Base-by-base conservation (phyloP, 2,113 vertebrate species). In the Pungitius pungitius region DNA sequence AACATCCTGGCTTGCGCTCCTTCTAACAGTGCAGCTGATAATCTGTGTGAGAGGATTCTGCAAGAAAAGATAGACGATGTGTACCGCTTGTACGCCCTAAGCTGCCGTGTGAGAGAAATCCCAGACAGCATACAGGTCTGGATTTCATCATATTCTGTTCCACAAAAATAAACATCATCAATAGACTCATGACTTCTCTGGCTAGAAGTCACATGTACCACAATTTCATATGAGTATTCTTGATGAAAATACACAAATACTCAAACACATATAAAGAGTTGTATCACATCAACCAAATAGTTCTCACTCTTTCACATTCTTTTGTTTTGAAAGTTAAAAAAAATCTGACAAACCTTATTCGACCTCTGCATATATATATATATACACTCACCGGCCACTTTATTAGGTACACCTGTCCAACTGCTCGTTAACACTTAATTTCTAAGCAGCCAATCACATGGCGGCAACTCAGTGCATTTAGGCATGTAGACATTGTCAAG, bases 1-100 rank as follows among this genome's bases (percentile, higher is more conserved):
- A 91, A 75, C 35, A 91, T 98, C 84, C 85, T 98, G 87, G 96
- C 93, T 35, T 97, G 96, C 0, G 94, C 96, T 4, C 95, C 95
- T 0, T 95, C 95, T 69, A 97, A 97, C 89, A 96, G 94, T 0
- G 95, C 95, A 0, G 79, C 94, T 8, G 95, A 97, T 88, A 93
- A 95, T 30, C 93, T 98, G 18, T 97, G 95, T 72, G 91, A 95
- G 84, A 91, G 88, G n/a, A 82, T 97, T 20, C 63, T 93, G 65
- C 40, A 72, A 15, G 87, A 94, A 65, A 45, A 94, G 0, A 2
- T 30, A 4, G 15, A 5, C 75, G 58, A 6, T 18, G 88, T 6
- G 30, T 96, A 67, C 95, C 93, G 96, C 69, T 73, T 98, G 14
- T 91, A 96, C 0, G 94, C 96, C 70, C 90, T 66, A 51, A 94